phyloP scores from a whole-genome alignment of 1,140 invertebrate species.

The Brachionus manjavacas region DNA sequence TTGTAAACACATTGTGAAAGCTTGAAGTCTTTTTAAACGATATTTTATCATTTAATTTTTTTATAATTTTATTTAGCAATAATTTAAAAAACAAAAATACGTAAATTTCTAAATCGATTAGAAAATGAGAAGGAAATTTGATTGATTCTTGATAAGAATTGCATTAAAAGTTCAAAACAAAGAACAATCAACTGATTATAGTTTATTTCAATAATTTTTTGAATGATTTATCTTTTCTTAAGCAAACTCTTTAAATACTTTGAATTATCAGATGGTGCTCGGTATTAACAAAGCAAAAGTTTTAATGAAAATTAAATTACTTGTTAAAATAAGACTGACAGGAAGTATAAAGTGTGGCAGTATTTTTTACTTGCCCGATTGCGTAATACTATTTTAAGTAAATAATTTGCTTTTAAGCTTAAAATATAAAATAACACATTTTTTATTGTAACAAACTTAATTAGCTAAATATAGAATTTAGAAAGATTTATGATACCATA shows the following conservation, averaged over 20 bases:
- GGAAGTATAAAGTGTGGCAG: not conserved
- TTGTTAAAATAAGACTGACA: not conserved
- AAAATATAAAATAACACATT: not conserved
- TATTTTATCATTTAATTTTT: not conserved
- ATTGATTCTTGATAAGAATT: not conserved
- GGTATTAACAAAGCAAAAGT: not conserved
- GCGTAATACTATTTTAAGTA: not conserved
- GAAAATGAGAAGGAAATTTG: not conserved
- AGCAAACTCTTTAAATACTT: not conserved
- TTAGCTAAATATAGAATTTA: not conserved
- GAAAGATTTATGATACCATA: not conserved
- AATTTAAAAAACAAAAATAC: not conserved
- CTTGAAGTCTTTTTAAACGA: no score
- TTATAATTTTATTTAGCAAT: not conserved
- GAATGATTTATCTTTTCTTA: not conserved
- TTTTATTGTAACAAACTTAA: not conserved
- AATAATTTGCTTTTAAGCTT: not conserved
- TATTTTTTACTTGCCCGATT: not conserved
- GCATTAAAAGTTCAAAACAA: not conserved
- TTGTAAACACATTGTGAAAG: not conserved
- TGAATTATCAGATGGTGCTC: not conserved
- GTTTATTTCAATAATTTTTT: not conserved
- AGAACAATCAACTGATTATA: not conserved
- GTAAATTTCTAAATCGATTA: not conserved
- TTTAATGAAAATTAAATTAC: not conserved